These are phyloP conservation scores for Zhuqinia jingwanae DNA, from an alignment of 2,888 invertebrate species.

Conservation along the genomic window DNA sequence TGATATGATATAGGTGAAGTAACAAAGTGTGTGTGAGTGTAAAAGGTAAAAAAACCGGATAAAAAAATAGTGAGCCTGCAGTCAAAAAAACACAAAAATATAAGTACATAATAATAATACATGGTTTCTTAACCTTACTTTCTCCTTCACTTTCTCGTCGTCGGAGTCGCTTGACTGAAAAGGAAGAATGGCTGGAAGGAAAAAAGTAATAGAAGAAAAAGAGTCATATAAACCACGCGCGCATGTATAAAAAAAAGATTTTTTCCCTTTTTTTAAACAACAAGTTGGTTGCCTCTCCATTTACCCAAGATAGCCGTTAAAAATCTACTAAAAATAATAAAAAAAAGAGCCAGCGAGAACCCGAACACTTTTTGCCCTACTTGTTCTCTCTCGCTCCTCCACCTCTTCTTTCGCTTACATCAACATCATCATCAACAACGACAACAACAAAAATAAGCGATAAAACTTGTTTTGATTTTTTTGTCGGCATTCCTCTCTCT, in stretches of 20 bases:
- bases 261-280: slow-evolving; percentile 62
- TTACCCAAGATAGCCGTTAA: slow-evolving; percentile 62
- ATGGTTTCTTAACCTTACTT: too few relatives aligned
- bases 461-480: slow-evolving; percentile 19
- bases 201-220: not conserved
- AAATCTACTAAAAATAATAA: too few relatives aligned
- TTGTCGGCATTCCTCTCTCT: not conserved
- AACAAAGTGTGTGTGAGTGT: too few relatives aligned
- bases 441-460: too few relatives aligned
- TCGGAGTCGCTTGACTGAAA: not conserved
- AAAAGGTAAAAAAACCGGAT: too few relatives aligned
- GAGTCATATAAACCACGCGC: too few relatives aligned
- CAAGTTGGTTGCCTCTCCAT: slow-evolving; percentile 65
- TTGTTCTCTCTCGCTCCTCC: too few relatives aligned
- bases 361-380: not conserved
- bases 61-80: not conserved
- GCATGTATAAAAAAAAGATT: slow-evolving; percentile 1
- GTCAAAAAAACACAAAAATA: not conserved
- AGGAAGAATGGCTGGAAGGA: not conserved
- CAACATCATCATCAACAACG: too few relatives aligned
- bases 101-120: too few relatives aligned
- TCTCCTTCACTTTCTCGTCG: too few relatives aligned
- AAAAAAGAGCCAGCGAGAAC: slow-evolving; percentile 10
- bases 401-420: too few relatives aligned
- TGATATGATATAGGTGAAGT: too few relatives aligned